phyloP scores from a whole-genome alignment of 2,888 invertebrate genomes.

The Octodonta nipae region DNA sequence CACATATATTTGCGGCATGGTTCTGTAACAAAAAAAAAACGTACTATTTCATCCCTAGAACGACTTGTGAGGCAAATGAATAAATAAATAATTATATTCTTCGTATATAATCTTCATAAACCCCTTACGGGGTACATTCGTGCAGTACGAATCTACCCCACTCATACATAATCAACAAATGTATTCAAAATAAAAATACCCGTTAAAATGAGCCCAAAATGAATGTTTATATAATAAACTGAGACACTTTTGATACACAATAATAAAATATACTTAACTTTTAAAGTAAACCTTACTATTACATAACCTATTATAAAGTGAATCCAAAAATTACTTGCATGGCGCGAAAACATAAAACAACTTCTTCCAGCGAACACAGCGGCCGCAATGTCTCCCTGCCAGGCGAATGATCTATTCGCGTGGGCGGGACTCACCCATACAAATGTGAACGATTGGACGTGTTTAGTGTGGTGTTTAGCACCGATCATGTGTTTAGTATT shows the following conservation, averaged over 20 bases:
- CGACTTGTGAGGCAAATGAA: no score
- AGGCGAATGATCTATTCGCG: neutral
- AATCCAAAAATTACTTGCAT: slow-evolving; percentile 1
- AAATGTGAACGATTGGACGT: neutral
- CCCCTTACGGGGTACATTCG: slow-evolving; percentile 6
- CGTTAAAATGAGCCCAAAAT: neutral
- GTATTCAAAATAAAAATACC: neutral
- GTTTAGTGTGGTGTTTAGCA: no score
- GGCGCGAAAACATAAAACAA: neutral
- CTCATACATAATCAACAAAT: neutral
- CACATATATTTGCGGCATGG: slow-evolving; percentile 2
- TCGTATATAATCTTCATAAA: neutral
- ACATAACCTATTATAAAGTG: neutral
- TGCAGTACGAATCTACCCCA: slow-evolving; percentile 8
- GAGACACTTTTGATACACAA: neutral
- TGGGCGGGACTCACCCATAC: neutral
- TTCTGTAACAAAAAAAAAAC: slow-evolving; percentile 2
- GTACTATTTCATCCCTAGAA: no score
- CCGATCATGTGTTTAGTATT: no score
- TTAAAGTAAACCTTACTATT: neutral
- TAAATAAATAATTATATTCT: no score
- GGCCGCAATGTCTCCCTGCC: neutral
- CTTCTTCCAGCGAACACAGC: neutral
- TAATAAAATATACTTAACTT: neutral
- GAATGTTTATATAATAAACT: neutral